Evolutionary conservation across 2,113 vertebrate genomes (phyloP).

Genomic region (Scomber japonicus): DNA sequence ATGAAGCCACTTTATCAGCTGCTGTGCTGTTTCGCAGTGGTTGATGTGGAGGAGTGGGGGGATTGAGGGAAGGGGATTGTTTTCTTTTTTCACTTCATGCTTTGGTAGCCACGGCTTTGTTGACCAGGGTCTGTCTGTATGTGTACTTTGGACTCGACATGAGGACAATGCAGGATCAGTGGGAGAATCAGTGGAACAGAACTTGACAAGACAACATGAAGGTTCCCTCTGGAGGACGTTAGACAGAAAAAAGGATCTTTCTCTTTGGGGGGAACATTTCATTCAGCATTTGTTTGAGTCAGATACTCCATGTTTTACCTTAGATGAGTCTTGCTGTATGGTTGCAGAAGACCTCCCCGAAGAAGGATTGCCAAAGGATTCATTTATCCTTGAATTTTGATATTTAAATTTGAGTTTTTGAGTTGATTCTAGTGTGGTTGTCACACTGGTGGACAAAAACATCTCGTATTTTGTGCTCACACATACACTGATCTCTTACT

Average conservation of each 20-base stretch:
- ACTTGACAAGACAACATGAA: constrained; percentile 78
- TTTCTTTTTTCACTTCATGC: constrained; percentile 78
- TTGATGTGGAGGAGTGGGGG: not conserved
- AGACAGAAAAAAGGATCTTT: constrained; percentile 50
- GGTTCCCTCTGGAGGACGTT: constrained; percentile 66
- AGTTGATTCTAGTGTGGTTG: not conserved
- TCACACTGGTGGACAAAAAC: not conserved
- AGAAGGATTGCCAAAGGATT: not conserved
- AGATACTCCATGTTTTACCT: constrained; percentile 44
- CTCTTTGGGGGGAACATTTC: constrained; percentile 53
- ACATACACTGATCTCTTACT: too few species aligned
- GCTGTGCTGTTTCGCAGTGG: constrained; percentile 39
- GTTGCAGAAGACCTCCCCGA: constrained; percentile 10
- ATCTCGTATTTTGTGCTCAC: not conserved
- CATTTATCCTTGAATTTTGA: not conserved
- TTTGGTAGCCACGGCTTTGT: constrained; percentile 75
- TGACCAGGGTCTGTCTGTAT: constrained; percentile 68
- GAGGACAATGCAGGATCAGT: constrained; percentile 67
- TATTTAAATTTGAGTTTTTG: not conserved
- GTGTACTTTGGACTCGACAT: constrained; percentile 74
- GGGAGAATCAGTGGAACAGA: constrained; percentile 77
- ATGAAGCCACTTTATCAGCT: constrained; percentile 69
- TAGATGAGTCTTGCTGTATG: constrained; percentile 5
- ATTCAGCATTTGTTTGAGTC: constrained; percentile 53
- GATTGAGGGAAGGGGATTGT: constrained; percentile 11